phyloP scores from a whole-genome alignment of 2,113 vertebrate genomes.

The Cisticola juncidis region DNA sequence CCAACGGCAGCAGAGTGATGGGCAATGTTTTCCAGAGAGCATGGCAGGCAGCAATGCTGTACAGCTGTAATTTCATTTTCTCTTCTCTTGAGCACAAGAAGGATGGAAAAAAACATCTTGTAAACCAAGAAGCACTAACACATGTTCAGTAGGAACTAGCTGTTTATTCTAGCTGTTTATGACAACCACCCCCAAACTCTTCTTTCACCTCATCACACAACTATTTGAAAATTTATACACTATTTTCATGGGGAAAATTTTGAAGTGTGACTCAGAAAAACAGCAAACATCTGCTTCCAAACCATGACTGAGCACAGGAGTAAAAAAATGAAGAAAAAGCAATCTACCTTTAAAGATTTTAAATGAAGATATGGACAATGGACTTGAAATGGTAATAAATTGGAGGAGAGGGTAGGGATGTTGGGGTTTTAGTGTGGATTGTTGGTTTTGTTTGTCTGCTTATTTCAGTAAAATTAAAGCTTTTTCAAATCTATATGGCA shows the following conservation, averaged over 20 bases:
- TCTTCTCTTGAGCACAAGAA: background rate
- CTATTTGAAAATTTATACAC: background rate
- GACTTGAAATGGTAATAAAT: background rate
- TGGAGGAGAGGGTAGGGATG: fast-evolving
- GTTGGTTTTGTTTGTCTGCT: background rate
- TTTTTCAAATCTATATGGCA: background rate
- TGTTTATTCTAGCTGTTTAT: background rate
- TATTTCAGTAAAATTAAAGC: background rate
- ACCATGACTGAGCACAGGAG: background rate
- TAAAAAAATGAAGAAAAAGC: background rate
- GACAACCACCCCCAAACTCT: background rate
- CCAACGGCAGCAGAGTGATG: background rate
- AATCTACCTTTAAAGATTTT: background rate
- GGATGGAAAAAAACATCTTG: background rate
- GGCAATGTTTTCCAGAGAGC: background rate
- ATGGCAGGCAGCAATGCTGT: background rate
- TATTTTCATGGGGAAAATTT: background rate
- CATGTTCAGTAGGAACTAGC: background rate
- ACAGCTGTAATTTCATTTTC: background rate
- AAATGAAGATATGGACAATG: background rate
- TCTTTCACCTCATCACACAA: background rate
- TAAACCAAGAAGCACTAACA: background rate
- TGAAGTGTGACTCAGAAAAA: background rate
- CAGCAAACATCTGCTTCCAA: background rate
- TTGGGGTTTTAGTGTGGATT: background rate